Evolutionary conservation across 1,140 invertebrate species (phyloP).

Genomic region (Drosophila bipectinata): DNA sequence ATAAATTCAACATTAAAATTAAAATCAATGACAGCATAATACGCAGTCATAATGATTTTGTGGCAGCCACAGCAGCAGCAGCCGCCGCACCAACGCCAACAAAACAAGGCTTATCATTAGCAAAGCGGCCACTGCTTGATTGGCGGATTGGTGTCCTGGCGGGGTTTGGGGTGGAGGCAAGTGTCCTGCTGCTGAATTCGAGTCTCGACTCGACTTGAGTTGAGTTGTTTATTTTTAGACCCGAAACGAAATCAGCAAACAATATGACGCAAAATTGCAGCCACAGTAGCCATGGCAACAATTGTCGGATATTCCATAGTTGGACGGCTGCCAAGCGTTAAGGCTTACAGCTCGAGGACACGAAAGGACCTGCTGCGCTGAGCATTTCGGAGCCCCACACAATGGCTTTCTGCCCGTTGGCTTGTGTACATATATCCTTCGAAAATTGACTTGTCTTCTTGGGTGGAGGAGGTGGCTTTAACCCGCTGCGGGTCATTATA

Average conservation of each 20-base stretch:
- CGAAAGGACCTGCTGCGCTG: slow-evolving; percentile 5
- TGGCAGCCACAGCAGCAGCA: slow-evolving; percentile 41
- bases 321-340: slow-evolving; percentile 66
- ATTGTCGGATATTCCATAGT: slow-evolving; percentile 51
- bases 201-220: slow-evolving; percentile 10
- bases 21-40: slow-evolving; percentile 73
- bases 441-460: slow-evolving; percentile 37
- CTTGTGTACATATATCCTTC: slow-evolving; percentile 23
- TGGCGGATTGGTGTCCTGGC: slow-evolving; percentile 30
- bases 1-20: slow-evolving; percentile 68
- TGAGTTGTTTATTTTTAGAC: slow-evolving; percentile 65
- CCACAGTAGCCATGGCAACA: slow-evolving; percentile 58
- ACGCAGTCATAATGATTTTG: slow-evolving; percentile 68
- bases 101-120: slow-evolving; percentile 80
- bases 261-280: slow-evolving; percentile 76
- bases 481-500: neutral
- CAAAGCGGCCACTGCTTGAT: slow-evolving; percentile 65
- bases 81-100: slow-evolving; percentile 31
- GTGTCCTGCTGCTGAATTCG: slow-evolving; percentile 20
- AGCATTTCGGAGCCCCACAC: slow-evolving; percentile 12
- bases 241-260: slow-evolving; percentile 73
- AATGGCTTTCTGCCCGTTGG: neutral
- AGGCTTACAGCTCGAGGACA: slow-evolving; percentile 30
- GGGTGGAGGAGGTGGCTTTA: neutral
- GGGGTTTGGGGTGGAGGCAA: neutral